These are phyloP conservation scores for Pedicia rivosa DNA, from an alignment of 2,888 invertebrate genomes.

Conservation along the genomic window DNA sequence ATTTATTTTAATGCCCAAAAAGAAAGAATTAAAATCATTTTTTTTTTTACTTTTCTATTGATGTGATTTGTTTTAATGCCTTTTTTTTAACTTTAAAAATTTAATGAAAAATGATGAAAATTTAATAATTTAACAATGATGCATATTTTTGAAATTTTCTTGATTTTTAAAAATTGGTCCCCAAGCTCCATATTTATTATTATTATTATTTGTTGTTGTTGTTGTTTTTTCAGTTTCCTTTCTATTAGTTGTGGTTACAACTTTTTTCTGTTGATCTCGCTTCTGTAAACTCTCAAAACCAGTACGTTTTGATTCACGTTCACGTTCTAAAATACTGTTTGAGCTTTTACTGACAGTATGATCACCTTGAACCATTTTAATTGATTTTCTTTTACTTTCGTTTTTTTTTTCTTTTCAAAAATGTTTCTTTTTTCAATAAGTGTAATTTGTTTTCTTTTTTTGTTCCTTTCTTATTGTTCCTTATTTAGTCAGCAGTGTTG, in stretches of 20 bases:
- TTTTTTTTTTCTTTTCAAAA: no score
- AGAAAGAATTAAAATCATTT: no score
- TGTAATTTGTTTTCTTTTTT: no score
- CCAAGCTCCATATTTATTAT: constrained; percentile 47
- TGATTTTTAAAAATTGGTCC: constrained; percentile 59
- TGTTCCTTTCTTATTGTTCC: no score
- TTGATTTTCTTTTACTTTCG: neutral
- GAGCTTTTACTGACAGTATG: neutral
- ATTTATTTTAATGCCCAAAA: no score
- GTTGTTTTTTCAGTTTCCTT: neutral
- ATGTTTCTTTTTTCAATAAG: no score
- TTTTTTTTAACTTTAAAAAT: no score
- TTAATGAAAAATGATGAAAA: no score
- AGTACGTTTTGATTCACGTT: neutral
- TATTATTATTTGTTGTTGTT: constrained; percentile 21
- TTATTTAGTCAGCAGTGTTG: no score
- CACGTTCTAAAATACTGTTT: no score
- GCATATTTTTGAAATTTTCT: constrained; percentile 55
- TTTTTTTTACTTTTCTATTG: no score
- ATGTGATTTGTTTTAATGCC: no score
- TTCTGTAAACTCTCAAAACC: neutral
- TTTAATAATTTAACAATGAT: constrained; percentile 40
- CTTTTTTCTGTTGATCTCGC: neutral
- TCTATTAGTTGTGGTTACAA: neutral
- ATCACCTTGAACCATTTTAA: constrained; percentile 3